Base-by-base conservation (phyloP, 2,888 invertebrate genomes). In the Balanococcus diminutus region DNA sequence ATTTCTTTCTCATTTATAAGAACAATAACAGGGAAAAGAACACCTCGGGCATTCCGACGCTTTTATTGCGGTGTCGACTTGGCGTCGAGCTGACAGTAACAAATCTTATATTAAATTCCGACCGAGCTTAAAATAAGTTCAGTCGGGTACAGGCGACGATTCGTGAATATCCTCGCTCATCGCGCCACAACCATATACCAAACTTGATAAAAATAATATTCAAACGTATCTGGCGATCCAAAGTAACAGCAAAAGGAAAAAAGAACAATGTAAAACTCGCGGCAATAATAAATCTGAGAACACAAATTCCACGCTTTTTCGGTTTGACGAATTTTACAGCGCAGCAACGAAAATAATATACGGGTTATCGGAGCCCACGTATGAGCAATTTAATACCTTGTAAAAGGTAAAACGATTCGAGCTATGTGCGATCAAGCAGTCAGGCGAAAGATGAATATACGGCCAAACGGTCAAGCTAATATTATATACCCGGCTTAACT, bases 391-490 rank as follows among this genome's bases (percentile, higher is more conserved):
- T 56, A 56, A 56, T 56, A 56, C 56, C 56, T 5, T 56, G 56
- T 56, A 56, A 56, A 56, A 56, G 56, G 56, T 56, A 56, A 56
- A 56, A 56, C 14, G 42, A 1, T 42, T 11, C 42, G 56, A 56
- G 56, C 22, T 56, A 56, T 56, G 56, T 56, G 56, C 56, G 56
- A 56, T 56, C 22, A 22, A 67, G 67, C 67, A 28, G 67, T 67
- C 67, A 67, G 9, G 67, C 67, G 67, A 67, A 67, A 67, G 67
- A 67, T 56, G 56, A 67, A 67, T 67, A 67, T 67, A 56, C 16
- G 28, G 67, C 28, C 28, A 67, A n/a, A 67, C 67, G 67, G 67
- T 67, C 67, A 67, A 67, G 67, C 67, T 67, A 67, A 67, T 67
- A 67, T 67, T 67, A 67, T 67, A 67, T 67, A 67, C 28, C 67